A percentile compares a stretch with the other conserved stretches of the same genome.
Conservation (phyloP, 2,888 invertebrate species). For the Enoplolaimus lenunculus region DNA sequence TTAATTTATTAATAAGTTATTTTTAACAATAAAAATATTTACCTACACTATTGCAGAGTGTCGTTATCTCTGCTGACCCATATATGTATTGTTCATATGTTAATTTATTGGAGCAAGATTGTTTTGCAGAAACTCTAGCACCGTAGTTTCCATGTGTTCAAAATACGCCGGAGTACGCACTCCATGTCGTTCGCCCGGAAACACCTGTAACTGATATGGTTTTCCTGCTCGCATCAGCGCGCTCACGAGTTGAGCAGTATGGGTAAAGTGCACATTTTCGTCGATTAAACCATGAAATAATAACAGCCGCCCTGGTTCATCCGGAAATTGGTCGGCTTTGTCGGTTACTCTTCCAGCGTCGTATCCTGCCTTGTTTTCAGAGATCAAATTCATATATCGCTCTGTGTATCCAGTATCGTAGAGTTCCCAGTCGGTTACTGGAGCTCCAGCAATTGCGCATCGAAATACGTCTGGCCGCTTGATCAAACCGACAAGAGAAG, state of each 20-base stretch:
- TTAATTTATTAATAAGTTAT: too few relatives aligned
- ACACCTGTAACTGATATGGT: constrained; percentile 83
- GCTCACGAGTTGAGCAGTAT: constrained; percentile 77
- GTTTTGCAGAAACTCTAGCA: constrained; percentile 62
- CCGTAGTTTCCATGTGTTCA: constrained; percentile 86
- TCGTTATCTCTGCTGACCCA: too few relatives aligned
- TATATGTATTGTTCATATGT: too few relatives aligned
- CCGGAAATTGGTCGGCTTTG: constrained; percentile 71
- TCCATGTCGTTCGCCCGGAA: constrained; percentile 90
- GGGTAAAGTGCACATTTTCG: constrained; percentile 96
- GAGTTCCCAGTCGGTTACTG: constrained; percentile 87
- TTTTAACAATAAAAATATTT: too few relatives aligned
- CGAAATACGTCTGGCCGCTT: constrained; percentile 75
- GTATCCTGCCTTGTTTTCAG: constrained; percentile 63
- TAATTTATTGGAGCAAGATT: neutral
- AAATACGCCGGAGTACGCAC: constrained; percentile 79
- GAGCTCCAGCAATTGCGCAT: constrained; percentile 83
- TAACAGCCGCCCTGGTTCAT: constrained; percentile 62
- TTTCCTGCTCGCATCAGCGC: constrained; percentile 82
- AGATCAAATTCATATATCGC: constrained; percentile 79
- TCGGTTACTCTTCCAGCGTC: constrained; percentile 66
- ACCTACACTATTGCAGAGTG: too few relatives aligned
- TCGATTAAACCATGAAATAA: constrained; percentile 94
- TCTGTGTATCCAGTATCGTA: constrained; percentile 99
- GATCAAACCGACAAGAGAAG: constrained; percentile 81